Conservation (phyloP, 2,797 vertebrate genomes). For the Astyanax mexicanus region DNA sequence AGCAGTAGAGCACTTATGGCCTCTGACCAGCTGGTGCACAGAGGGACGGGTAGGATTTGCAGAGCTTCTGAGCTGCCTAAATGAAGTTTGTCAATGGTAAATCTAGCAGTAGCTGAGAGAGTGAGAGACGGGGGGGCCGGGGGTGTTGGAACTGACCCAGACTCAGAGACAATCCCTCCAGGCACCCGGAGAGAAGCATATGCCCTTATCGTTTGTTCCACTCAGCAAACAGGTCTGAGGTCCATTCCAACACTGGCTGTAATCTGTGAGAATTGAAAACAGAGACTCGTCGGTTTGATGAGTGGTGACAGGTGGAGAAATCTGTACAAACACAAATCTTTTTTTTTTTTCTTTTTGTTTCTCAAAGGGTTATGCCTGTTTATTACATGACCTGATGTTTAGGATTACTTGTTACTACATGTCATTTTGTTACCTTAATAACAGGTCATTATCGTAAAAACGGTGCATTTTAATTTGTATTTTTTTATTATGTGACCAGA, state of each 20-base stretch:
- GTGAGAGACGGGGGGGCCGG: neutral
- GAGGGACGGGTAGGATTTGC: slow-evolving; percentile 59
- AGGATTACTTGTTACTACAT: no score
- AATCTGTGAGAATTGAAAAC: slow-evolving; percentile 43
- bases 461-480: no score
- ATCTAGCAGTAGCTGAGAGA: slow-evolving; percentile 63
- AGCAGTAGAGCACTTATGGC: slow-evolving; percentile 1
- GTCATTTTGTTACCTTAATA: no score
- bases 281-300: slow-evolving; percentile 21
- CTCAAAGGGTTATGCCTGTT: no score
- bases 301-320: slow-evolving; percentile 37
- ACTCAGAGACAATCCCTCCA: slow-evolving; percentile 15
- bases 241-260: neutral
- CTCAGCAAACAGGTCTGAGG: slow-evolving; percentile 28
- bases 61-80: slow-evolving; percentile 70
- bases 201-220: slow-evolving; percentile 31
- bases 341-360: neutral
- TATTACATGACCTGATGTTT: neutral
- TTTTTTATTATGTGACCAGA: no score
- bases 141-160: slow-evolving; percentile 57
- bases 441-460: no score
- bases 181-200: slow-evolving; percentile 9
- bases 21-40: neutral
- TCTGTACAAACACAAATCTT: neutral
- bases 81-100: slow-evolving; percentile 70